Evolutionary conservation across 2,113 vertebrate genomes (phyloP).

Genomic region (Limnothrissa miodon): DNA sequence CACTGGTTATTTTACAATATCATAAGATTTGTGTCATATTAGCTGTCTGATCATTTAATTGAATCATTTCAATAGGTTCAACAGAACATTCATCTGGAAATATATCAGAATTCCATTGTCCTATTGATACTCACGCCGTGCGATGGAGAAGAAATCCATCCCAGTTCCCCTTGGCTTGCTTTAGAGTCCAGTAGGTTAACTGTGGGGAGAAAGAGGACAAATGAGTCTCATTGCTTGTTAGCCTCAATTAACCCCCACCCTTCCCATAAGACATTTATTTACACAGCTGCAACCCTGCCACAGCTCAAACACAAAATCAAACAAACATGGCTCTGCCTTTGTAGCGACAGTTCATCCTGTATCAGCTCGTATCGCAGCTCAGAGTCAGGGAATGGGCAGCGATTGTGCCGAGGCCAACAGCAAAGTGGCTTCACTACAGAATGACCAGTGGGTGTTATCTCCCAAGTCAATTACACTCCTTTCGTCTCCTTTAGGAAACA

Average conservation of each 20-base stretch:
- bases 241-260: slow-evolving; percentile 61
- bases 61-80: neutral
- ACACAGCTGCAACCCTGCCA: slow-evolving; percentile 67
- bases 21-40: neutral
- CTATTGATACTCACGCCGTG: slow-evolving; percentile 88
- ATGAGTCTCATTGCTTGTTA: slow-evolving; percentile 70
- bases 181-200: slow-evolving; percentile 99
- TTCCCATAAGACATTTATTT: slow-evolving; percentile 65
- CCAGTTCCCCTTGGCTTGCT: slow-evolving; percentile 96
- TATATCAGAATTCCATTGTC: neutral
- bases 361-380: slow-evolving; percentile 41
- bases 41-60: neutral
- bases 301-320: slow-evolving; percentile 42
- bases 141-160: slow-evolving; percentile 96
- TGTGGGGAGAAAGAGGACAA: slow-evolving; percentile 69
- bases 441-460: slow-evolving; percentile 10
- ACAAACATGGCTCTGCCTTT: slow-evolving; percentile 43
- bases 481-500: neutral
- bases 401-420: neutral
- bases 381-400: neutral
- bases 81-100: neutral
- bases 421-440: neutral
- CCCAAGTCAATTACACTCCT: slow-evolving; percentile 13
- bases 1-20: neutral
- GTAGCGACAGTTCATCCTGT: slow-evolving; percentile 29